Percentiles rank a stretch among this genome's conserved stretches.
Conservation (phyloP, 2,113 vertebrate species). For the Rhinolophus ferrumequinum region DNA sequence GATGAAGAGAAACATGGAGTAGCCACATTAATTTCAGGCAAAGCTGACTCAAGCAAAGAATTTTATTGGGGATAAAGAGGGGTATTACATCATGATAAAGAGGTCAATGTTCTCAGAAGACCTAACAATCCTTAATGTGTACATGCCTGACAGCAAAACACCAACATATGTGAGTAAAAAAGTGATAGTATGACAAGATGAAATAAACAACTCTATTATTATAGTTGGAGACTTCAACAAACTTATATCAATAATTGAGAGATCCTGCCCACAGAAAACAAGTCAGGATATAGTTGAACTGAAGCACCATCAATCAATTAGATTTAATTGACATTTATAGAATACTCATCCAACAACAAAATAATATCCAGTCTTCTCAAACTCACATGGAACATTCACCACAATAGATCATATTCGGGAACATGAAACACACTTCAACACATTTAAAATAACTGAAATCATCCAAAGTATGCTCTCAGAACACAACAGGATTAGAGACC, state of each 20-base stretch:
- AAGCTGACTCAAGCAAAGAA: neutral
- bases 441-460: neutral
- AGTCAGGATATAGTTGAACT: neutral
- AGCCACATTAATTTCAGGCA: neutral
- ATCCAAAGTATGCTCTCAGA: neutral
- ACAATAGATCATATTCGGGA: neutral
- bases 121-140: neutral
- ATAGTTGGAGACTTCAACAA: neutral
- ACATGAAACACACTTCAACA: neutral
- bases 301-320: neutral
- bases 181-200: neutral
- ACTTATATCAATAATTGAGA: neutral
- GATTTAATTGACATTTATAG: neutral
- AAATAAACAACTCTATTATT: neutral
- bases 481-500: neutral
- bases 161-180: neutral
- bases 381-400: neutral
- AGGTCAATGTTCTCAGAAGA: neutral
- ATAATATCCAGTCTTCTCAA: neutral
- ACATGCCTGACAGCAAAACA: neutral
- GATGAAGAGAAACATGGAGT: neutral
- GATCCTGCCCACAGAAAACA: neutral
- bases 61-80: neutral
- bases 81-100: neutral
- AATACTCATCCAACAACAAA: neutral